Conservation (phyloP, 1,140 invertebrate species). For the Neoseiulus cucumeris region DNA sequence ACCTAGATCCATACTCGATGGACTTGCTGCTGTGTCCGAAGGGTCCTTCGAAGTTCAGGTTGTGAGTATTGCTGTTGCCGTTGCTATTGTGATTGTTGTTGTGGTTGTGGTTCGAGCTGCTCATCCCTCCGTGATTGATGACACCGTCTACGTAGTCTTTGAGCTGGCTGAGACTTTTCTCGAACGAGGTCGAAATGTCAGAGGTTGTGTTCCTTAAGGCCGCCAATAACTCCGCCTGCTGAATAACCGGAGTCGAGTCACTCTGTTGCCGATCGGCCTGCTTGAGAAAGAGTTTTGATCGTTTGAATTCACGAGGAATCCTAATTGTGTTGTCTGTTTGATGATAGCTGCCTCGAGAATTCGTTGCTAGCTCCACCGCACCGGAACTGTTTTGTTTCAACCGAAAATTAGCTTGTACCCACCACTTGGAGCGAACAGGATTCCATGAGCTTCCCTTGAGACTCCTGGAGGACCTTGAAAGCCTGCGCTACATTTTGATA, state of each 20-base stretch:
- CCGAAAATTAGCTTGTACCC: background rate
- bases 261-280: conserved; percentile 9
- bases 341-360: too few species aligned
- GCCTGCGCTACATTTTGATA: conserved; percentile 1
- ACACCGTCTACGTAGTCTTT: conserved; percentile 5
- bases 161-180: background rate
- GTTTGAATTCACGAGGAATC: background rate
- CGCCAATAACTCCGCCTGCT: background rate
- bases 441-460: background rate
- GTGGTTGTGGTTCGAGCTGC: background rate
- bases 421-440: background rate
- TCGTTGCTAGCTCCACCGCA: too few species aligned
- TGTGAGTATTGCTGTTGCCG: background rate
- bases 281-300: background rate
- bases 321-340: too few species aligned
- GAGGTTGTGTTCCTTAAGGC: background rate
- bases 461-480: conserved; percentile 6
- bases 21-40: conserved; percentile 6
- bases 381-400: too few species aligned
- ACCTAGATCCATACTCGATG: conserved; percentile 9
- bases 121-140: background rate
- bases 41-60: background rate
- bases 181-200: background rate
- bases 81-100: background rate
- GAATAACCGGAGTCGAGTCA: background rate